phyloP scores from a whole-genome alignment of 2,797 vertebrate genomes.

The Chaetophractus vellerosus region DNA sequence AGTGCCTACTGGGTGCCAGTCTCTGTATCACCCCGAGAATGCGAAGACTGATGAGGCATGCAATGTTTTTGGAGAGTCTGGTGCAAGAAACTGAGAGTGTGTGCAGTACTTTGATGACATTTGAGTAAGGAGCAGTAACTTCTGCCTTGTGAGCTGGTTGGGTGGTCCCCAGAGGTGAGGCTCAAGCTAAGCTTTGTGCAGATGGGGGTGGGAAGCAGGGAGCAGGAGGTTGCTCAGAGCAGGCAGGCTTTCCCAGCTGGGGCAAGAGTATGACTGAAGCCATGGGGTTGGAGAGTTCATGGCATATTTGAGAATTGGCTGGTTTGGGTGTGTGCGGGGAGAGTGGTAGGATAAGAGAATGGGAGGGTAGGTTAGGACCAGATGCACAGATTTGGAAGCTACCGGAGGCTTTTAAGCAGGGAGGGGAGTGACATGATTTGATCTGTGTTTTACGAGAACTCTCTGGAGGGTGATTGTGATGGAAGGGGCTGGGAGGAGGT shows the following conservation, averaged over 20 bases:
- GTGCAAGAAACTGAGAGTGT: neutral
- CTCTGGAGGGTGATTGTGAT: neutral
- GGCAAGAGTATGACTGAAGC: neutral
- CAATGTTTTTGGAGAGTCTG: neutral
- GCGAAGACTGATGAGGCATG: neutral
- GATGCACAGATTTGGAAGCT: neutral
- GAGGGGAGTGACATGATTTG: neutral
- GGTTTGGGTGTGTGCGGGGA: neutral
- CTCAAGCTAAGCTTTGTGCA: neutral
- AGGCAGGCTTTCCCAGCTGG: neutral
- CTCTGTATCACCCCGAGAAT: neutral
- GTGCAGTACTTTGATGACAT: neutral
- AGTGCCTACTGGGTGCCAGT: neutral
- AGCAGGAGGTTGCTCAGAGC: neutral
- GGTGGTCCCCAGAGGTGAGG: neutral
- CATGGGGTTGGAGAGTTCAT: neutral
- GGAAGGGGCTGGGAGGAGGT: neutral
- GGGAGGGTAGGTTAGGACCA: neutral
- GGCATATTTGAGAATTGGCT: neutral
- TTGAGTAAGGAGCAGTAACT: neutral
- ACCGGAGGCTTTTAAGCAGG: neutral
- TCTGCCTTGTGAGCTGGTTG: neutral
- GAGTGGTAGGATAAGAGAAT: neutral
- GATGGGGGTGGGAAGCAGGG: neutral
- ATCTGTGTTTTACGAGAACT: neutral